Base-by-base conservation (phyloP, 2,888 invertebrate genomes). In the Lithophane leautieri region DNA sequence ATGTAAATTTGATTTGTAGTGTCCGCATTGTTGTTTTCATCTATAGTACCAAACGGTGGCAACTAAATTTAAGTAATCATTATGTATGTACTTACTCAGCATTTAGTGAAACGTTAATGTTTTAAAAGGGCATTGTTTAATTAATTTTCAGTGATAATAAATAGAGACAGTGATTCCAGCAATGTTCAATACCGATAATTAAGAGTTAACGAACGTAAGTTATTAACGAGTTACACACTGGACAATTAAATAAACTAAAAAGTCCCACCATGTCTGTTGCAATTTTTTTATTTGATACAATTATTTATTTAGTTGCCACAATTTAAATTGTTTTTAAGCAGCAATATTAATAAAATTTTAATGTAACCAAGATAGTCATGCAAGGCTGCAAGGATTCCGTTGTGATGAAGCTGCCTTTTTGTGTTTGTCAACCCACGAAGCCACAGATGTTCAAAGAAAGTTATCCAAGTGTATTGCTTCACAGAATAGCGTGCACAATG, bases 401-500 rank as follows among this genome's bases (percentile, higher is more conserved):
- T 42, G 47, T 42, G 28, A 42, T 28, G 12, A 28, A 73, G 14
- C n/a, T 60, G 28, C 14, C 19, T 71, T 22, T 22, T 52, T 8
- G 25, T 19, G n/a, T n/a, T 70, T 28, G 14, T 52, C n/a, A 72
- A 56, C 8, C 1, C 8, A 44, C 16, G 9, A 42, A 28, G 22
- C 22, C 22, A 25, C 22, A 47, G 9, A n/a, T 7, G 12, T 4
- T 16, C 47, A 68, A 19, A 52, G 1, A 16, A 60, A 22, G 25
- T 52, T 61, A 78, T 28, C 22, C 19, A 11, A 56, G 16, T 60
- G 4, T 73, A 12, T 56, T 81, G 16, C 28, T 79, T 65, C 62
- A 89, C 97, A 99, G 99, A 99, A 99, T 94, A 99, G 98, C 92
- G 97, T 99, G 81, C 98, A 98, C 92, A 99, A 99, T 97, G 99